Conservation (phyloP, 2,888 invertebrate species). For the Lithophane leautieri region DNA sequence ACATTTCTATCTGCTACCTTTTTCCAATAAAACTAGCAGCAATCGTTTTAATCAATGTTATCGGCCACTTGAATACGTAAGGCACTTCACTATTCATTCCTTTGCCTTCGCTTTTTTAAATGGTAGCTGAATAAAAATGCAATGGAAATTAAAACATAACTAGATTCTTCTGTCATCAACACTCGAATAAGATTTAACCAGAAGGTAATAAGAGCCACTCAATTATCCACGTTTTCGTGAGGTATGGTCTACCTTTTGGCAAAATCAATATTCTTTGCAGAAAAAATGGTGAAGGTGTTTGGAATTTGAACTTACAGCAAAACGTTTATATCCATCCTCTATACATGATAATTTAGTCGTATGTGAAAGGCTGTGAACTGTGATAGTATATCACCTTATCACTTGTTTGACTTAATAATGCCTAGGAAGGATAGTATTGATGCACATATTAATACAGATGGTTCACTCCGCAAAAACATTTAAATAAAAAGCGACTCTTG, state of each 20-base stretch:
- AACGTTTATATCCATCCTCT: background rate
- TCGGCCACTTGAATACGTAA: slow-evolving; percentile 18
- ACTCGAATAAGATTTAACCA: background rate
- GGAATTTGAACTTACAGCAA: background rate
- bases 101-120: slow-evolving; percentile 11
- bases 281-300: background rate
- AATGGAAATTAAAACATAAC: background rate
- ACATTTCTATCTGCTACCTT: slow-evolving; percentile 6
- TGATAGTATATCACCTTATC: background rate
- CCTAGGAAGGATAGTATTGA: too few species aligned
- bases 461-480: too few species aligned
- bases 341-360: background rate
- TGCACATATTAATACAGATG: too few species aligned
- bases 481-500: too few species aligned
- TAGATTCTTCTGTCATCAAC: background rate
- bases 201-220: background rate
- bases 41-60: slow-evolving; percentile 26
- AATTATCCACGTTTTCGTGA: background rate
- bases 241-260: background rate
- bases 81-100: slow-evolving; percentile 27
- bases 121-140: slow-evolving; percentile 35
- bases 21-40: slow-evolving; percentile 15
- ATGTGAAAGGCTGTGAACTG: background rate
- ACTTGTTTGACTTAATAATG: background rate
- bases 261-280: background rate